Evolutionary conservation across 2,113 vertebrate species (phyloP), one percentile per base, ranked within the genome.

Genomic region (Halichoeres trimaculatus): DNA sequence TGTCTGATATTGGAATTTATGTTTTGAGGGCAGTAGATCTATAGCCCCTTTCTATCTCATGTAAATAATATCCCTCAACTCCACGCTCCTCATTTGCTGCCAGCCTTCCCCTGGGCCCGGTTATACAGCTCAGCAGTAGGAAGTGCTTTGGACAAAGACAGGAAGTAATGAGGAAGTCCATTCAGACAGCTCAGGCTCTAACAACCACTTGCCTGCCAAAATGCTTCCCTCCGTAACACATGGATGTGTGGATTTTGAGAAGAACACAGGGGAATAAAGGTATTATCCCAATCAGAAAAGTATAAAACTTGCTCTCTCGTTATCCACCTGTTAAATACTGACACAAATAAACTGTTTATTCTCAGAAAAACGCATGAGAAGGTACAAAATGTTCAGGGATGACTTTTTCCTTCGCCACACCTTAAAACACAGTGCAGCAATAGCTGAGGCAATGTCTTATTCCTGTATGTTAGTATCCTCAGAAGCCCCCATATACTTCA

Each of bases 141-240:
- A 95, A 94, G 88, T 81, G 72, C 57, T 69, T 60, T 71, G 74
- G 78, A 95, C 93, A 96, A 95, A 93, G 75, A 87, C 85, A 90
- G 94, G 94, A 95, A 95, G 93, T 90, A 94, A 96, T 94, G 88
- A 93, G 94, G 93, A 95, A 94, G 93, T 85, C 48, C 48, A 78
- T 86, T 85, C 84, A 75, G 55, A 87, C 90, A 89, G 87, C 87
- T 93, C 70, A 41, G 78, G 81, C 77, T 61, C 10, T 56, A 92
- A 90, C 89, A 82, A 87, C 36, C 74, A 75, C 84, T 89, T 23
- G 50, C 23, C 62, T 65, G 72, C 73, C 48, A 85, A 88, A 78
- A 88, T 24, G 71, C 53, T 53, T 81, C 62, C 73, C 80, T 65
- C 47, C 24, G 36, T 40, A 48, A 41, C 53, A 80, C 70, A 59